phyloP scores from a whole-genome alignment of 2,888 invertebrate genomes.

The Volucella zonaria region DNA sequence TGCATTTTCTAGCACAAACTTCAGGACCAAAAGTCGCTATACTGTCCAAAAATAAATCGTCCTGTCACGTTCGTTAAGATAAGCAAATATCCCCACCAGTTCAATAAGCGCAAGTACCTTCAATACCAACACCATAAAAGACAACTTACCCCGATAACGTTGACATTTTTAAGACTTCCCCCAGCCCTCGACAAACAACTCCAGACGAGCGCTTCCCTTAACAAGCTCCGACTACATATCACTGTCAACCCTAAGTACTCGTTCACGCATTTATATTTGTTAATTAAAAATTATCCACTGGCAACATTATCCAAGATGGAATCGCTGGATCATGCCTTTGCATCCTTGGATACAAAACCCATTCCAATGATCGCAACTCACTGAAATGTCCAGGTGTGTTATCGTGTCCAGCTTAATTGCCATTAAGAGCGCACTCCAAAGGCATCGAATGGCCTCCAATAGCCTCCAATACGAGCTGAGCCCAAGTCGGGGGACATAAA shows the following conservation, averaged over 20 bases:
- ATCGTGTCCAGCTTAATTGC: conserved; percentile 58
- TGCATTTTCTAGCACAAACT: too few species aligned
- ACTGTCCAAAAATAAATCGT: too few species aligned
- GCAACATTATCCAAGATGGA: conserved; percentile 39
- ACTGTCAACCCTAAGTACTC: conserved; percentile 59
- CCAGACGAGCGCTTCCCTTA: background rate
- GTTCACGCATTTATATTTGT: conserved; percentile 56
- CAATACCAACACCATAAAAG: conserved; percentile 20
- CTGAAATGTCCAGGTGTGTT: conserved; percentile 50
- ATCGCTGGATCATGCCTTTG: conserved; percentile 2
- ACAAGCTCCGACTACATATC: conserved; percentile 55
- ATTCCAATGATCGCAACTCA: conserved; percentile 49
- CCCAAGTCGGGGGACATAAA: conserved; percentile 44
- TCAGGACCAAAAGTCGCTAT: too few species aligned
- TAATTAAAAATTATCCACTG: conserved; percentile 60
- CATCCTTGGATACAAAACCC: conserved; percentile 6
- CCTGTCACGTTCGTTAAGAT: too few species aligned
- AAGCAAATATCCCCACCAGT: too few species aligned
- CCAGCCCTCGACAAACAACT: background rate
- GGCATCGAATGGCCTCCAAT: background rate
- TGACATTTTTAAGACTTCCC: conserved; percentile 55
- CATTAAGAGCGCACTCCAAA: conserved; percentile 70
- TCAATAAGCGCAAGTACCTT: too few species aligned
- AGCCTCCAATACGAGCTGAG: conserved; percentile 19
- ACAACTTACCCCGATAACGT: conserved; percentile 20